Conservation (phyloP, 2,113 vertebrate genomes). For the Falco punctatus region DNA sequence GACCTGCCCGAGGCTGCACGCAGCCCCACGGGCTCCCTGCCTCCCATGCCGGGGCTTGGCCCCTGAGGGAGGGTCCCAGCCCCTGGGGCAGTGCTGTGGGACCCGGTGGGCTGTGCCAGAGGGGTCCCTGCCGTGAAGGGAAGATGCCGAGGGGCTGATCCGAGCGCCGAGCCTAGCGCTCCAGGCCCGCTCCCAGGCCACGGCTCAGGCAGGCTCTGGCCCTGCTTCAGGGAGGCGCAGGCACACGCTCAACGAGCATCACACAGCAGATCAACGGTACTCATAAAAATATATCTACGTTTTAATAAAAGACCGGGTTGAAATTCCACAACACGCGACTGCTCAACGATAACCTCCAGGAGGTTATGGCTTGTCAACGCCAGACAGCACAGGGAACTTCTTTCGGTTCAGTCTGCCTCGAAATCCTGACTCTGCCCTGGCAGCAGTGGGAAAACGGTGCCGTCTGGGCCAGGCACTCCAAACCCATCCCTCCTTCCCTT, state of each 20-base stretch:
- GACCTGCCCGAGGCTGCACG: not conserved
- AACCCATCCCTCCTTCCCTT: not conserved
- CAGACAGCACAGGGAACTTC: not conserved
- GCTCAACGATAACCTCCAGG: not conserved
- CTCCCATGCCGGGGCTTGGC: not conserved
- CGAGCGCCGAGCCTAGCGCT: rapidly evolving
- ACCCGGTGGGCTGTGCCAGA: rapidly evolving
- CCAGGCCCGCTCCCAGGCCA: not conserved
- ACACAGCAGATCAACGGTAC: not conserved
- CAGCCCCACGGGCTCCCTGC: not conserved
- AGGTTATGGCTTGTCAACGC: not conserved
- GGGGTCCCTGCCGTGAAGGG: rapidly evolving
- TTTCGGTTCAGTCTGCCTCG: not conserved
- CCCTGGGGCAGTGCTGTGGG: not conserved
- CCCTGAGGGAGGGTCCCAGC: not conserved
- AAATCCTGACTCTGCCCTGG: rapidly evolving
- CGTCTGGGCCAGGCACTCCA: not conserved
- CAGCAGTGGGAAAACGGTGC: not conserved
- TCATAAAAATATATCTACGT: not conserved
- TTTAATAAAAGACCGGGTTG: not conserved
- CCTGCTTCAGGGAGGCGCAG: not conserved
- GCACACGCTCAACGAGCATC: not conserved
- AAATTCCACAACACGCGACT: not conserved
- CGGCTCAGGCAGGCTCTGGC: not conserved
- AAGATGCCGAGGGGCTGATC: not conserved